Evolutionary conservation across 2,888 invertebrate genomes (phyloP), one percentile per base, ranked within the genome.

Genomic region (Sepiola atlantica): DNA sequence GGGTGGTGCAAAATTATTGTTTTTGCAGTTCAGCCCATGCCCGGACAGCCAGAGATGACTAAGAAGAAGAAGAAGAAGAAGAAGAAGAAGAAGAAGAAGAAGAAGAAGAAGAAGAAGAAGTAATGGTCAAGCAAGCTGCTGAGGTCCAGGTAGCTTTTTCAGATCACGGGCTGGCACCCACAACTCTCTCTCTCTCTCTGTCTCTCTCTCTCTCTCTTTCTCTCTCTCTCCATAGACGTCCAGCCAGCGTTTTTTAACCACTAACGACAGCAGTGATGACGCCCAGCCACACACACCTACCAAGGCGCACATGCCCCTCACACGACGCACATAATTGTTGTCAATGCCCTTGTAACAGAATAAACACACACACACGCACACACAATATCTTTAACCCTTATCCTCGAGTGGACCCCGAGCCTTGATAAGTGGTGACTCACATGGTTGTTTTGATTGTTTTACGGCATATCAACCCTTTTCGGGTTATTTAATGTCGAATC

Each of bases 11-110:
- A 77, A 77, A 77, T 77, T 77, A 77, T 77, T 77, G 77, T 77
- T 77, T 77, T 77, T 77, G 77, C 77, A 45, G 45, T 77, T 77
- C 77, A 77, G 77, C 77, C 14, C 45, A 45, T 45, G 77, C 77
- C 77, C 77, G 77, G 77, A 77, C 77, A 77, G 77, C 77, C 77
- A 77, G 77, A 77, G 77, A 77, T 77, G 77, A 77, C 77, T 77
- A 77, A 77, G 77, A 77, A 45, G 45, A 45, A 45, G 45, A 4
- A 45, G 45, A 45, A 45, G 77, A 77, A 77, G 77, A 4, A 45
- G 45, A 45, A 45, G 77, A 77, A 77, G 77, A 4, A 45, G 45
- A 45, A 45, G 77, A 77, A 77, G 77, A 77, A 45, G 45, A 45
- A 45, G 45, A 77, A 77, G 77, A 77, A 45, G 45, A 45, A 45